phyloP scores from a whole-genome alignment of 2,113 vertebrate genomes.

The Embiotoca jacksoni region DNA sequence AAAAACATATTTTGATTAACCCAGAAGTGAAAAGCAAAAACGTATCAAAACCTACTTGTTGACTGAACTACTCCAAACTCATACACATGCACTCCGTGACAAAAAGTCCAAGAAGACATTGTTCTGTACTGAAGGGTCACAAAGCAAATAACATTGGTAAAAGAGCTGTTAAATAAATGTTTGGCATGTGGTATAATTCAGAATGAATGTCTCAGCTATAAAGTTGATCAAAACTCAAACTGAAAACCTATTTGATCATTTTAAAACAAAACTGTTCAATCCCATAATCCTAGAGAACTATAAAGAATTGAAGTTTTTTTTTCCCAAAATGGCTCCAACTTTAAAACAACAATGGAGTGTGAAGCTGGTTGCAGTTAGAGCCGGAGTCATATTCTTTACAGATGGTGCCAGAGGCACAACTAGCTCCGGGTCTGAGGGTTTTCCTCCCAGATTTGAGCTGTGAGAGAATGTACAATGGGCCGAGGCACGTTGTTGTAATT shows the following conservation, averaged over 20 bases:
- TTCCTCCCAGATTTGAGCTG: slow-evolving; percentile 50
- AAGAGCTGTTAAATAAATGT: neutral
- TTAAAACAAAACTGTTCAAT: slow-evolving; percentile 1
- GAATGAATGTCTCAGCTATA: neutral
- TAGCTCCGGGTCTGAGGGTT: slow-evolving; percentile 21
- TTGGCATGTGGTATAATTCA: neutral
- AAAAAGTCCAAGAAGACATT: no score
- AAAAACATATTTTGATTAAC: no score
- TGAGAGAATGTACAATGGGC: slow-evolving; percentile 62
- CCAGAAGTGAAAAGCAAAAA: no score
- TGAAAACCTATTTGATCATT: slow-evolving; percentile 1
- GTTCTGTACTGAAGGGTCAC: no score
- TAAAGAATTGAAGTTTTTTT: slow-evolving; percentile 10
- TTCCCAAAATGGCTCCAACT: slow-evolving; percentile 20
- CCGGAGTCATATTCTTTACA: slow-evolving; percentile 48
- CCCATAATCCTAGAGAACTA: neutral
- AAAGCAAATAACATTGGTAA: neutral
- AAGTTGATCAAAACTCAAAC: neutral
- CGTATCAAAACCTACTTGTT: no score
- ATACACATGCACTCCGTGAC: no score
- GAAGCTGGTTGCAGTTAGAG: slow-evolving; percentile 56
- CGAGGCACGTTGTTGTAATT: slow-evolving; percentile 64
- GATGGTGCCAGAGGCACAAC: slow-evolving; percentile 51
- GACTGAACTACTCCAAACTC: no score
- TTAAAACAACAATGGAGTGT: slow-evolving; percentile 46